Percentiles rank a stretch among this genome's conserved stretches.
phyloP scores from a whole-genome alignment of 2,797 vertebrate species.

The Rhabdomys pumilio region DNA sequence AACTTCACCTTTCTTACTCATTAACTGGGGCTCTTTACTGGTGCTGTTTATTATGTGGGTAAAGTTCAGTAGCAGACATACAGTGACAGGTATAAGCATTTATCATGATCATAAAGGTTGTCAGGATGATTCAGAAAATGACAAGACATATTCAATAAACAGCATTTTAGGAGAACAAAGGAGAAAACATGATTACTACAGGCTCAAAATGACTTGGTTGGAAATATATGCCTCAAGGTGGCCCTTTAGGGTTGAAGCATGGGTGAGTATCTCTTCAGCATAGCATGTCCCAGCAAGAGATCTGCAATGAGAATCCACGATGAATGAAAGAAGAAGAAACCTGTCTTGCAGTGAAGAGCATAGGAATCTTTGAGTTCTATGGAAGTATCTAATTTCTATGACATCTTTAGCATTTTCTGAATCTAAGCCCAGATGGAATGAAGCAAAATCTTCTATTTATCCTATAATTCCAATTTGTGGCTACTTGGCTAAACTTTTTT shows the following conservation, averaged over 20 bases:
- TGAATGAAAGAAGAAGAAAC: background rate
- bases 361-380: background rate
- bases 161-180: background rate
- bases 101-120: background rate
- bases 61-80: background rate
- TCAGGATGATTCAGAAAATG: slow-evolving; percentile 27
- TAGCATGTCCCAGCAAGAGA: background rate
- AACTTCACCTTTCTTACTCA: slow-evolving; percentile 9
- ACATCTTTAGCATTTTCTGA: background rate
- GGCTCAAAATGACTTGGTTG: background rate
- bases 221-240: background rate
- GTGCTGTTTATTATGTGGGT: background rate
- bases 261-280: background rate
- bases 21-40: background rate
- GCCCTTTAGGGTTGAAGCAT: background rate
- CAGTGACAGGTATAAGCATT: background rate
- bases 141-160: background rate
- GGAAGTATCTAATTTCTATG: background rate
- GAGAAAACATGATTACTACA: background rate
- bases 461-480: background rate
- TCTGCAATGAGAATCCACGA: background rate
- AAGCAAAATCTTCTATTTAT: background rate
- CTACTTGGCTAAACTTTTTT: background rate
- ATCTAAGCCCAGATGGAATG: background rate
- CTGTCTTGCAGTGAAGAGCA: background rate